Evolutionary conservation across 2,888 invertebrate species (phyloP), one percentile per base, ranked within the genome.

Genomic region (Limnephilus lunatus): DNA sequence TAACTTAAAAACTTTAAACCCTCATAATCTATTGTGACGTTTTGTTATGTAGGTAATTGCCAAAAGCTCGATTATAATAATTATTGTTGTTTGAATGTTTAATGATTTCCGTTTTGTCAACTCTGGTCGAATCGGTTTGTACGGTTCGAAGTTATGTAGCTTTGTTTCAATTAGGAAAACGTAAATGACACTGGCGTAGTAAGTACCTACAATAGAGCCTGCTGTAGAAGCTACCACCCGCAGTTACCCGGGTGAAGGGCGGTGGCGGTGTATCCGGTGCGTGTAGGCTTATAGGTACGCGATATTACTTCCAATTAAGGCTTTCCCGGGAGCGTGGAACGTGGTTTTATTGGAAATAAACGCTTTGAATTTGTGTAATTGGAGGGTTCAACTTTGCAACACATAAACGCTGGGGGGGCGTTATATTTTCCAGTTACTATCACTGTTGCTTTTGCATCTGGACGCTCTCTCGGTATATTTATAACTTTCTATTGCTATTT

Each of bases 221-320:
- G 68, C 25, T 25, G 25, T 68, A 68, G 68, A 68, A 9, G 7
- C 25, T 25, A 68, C 68, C 68, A 25, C 68, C 15, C 19, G 53
- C 25, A 68, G 68, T n/a, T n/a, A 68, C 68, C 19, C 25, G 68
- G 25, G 68, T 68, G 25, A 25, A n/a, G 68, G 68, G 68, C 25
- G 68, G 68, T 68, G 9, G n/a, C n/a, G 25, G 68, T 68, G 35
- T 32, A 83, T 83, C 82, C 83, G 83, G 9, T 32, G 5, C 35
- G 32, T 83, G 83, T 19, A 25, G 83, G 83, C 12, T 83, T 25
- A 83, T 35, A 35, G 35, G 4, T 83, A 35, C 32, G 7, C 83
- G 83, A 83, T 83, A 32, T 83, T 83, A 83, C 35, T 83, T 83
- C 83, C 83, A 83, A 83, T 83, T 83, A 25, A 32, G 83, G 83